These are phyloP conservation scores for Artibeus jamaicensis DNA, from an alignment of 2,797 vertebrate genomes.

Conservation along the genomic window DNA sequence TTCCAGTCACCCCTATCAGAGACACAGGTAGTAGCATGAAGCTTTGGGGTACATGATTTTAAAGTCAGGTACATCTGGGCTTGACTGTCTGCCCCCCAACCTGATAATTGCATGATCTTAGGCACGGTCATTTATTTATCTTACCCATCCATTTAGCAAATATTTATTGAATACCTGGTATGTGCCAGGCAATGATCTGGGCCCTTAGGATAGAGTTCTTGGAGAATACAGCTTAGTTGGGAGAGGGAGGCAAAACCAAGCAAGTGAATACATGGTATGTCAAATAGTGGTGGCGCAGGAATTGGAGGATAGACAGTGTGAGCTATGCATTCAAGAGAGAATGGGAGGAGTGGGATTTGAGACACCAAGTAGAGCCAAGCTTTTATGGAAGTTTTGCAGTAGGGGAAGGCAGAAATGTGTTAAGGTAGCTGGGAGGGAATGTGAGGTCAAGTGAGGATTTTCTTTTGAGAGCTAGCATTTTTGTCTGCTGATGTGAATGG, in stretches of 20 bases:
- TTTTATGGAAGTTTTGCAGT: neutral
- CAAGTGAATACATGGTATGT: neutral
- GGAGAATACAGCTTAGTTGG: neutral
- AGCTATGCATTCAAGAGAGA: neutral
- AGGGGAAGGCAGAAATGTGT: neutral
- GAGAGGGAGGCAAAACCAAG: neutral
- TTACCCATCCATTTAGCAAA: neutral
- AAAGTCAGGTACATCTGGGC: neutral
- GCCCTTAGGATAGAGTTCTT: neutral
- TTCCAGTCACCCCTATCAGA: neutral
- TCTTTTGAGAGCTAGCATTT: slow-evolving; percentile 27
- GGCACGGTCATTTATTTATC: neutral
- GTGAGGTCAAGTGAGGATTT: neutral
- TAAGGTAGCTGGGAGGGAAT: neutral
- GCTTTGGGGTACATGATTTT: neutral
- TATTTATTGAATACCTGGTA: neutral
- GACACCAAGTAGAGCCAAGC: neutral
- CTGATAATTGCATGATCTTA: neutral
- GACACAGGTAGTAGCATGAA: neutral
- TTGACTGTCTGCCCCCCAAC: neutral
- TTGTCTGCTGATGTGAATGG: neutral
- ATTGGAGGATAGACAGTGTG: neutral
- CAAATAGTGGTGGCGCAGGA: neutral
- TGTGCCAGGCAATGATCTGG: neutral
- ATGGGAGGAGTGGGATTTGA: neutral